These are phyloP conservation scores for Coreius guichenoti DNA, from an alignment of 2,797 vertebrate species.

Conservation along the genomic window DNA sequence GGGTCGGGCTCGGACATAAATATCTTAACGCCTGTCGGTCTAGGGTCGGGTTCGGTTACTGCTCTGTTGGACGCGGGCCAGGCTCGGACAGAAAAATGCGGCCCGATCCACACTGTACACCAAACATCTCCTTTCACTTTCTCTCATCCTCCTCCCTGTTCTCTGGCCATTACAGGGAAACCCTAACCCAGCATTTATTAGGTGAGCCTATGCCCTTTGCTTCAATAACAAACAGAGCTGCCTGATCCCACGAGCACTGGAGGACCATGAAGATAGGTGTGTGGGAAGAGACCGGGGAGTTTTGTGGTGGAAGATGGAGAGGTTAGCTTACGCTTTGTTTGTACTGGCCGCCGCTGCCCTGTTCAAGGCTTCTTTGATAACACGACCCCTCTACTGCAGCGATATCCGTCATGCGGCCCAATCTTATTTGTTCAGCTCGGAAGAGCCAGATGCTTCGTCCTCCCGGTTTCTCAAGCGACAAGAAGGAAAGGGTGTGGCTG, in stretches of 20 bases:
- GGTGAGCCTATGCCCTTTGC: conserved; percentile 26
- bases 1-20: no score
- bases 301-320: conserved; percentile 20
- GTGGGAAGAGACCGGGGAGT: not conserved
- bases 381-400: conserved; percentile 30
- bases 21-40: no score
- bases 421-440: conserved; percentile 68
- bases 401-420: conserved; percentile 34
- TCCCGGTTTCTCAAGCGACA: conserved; percentile 56
- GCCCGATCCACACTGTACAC: no score
- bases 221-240: conserved; percentile 38
- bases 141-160: not conserved
- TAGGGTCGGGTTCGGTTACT: no score
- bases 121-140: not conserved
- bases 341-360: conserved; percentile 22
- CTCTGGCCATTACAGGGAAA: conserved; percentile 33
- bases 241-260: conserved; percentile 3
- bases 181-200: conserved; percentile 34
- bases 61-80: no score
- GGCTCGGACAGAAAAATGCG: no score
- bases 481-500: conserved; percentile 59
- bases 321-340: conserved; percentile 41
- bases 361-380: conserved; percentile 52
- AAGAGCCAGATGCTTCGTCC: conserved; percentile 36
- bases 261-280: conserved; percentile 26